Evolutionary conservation across 2,888 invertebrate genomes (phyloP).

Genomic region (Ichneumoninae sp.): DNA sequence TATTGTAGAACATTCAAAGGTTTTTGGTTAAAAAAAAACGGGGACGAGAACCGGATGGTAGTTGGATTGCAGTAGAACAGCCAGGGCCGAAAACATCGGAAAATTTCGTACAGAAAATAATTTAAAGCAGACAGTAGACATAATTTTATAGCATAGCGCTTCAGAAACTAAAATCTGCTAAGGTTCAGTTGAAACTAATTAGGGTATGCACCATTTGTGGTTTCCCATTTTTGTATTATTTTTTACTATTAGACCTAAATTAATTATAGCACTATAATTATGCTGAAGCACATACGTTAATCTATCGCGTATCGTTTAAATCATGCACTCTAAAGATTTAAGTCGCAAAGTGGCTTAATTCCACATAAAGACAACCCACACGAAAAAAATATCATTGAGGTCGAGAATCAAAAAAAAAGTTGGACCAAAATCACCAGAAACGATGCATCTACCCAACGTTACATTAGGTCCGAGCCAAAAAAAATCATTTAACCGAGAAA

Average conservation of each 20-base stretch:
- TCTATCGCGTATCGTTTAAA: not conserved
- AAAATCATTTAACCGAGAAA: conserved; percentile 27
- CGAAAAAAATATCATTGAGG: conserved; percentile 11
- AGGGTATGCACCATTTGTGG: conserved; percentile 59
- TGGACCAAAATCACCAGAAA: conserved; percentile 12
- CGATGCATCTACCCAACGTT: conserved; percentile 19
- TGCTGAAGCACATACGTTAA: not conserved
- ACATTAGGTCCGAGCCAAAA: conserved; percentile 15
- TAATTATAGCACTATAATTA: not conserved
- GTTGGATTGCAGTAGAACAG: conserved; percentile 62
- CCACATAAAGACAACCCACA: not conserved
- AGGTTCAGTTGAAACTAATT: not conserved
- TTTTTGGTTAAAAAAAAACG: conserved; percentile 13
- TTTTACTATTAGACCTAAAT: conserved; percentile 5
- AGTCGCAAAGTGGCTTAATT: not conserved
- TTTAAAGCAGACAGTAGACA: conserved; percentile 58
- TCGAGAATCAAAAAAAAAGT: conserved; percentile 10
- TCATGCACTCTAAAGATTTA: not conserved
- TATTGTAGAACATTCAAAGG: conserved; percentile 25
- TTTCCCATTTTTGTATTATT: conserved; percentile 2
- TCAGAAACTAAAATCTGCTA: not conserved
- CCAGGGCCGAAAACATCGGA: conserved; percentile 32
- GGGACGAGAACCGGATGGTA: conserved; percentile 22
- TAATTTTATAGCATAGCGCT: conserved; percentile 55
- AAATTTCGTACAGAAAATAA: conserved; percentile 41